Percentiles rank a stretch among this genome's conserved stretches.
Conservation (phyloP, 1,140 invertebrate species). For the Drosophila ambigua region DNA sequence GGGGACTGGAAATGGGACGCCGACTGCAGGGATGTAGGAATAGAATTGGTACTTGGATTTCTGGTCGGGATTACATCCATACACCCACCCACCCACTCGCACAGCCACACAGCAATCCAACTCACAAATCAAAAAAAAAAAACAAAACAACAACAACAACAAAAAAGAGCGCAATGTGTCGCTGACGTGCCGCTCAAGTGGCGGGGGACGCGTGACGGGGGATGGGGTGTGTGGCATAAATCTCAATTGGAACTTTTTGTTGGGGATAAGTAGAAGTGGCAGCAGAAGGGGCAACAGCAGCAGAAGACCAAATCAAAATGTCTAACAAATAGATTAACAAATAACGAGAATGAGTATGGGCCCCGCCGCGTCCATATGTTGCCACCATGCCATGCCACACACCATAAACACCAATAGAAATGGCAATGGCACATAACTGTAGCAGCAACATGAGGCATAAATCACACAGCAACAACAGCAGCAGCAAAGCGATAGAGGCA, state of each 20-base stretch:
- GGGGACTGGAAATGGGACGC: neutral
- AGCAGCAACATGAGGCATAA: slow-evolving; percentile 54
- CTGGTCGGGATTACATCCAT: slow-evolving; percentile 1
- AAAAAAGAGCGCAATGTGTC: slow-evolving; percentile 53
- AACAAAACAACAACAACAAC: neutral
- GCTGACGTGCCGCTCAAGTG: slow-evolving; percentile 38
- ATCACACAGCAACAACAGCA: slow-evolving; percentile 57
- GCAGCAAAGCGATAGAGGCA: slow-evolving; percentile 25
- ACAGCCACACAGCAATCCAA: neutral
- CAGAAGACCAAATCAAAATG: slow-evolving; percentile 44
- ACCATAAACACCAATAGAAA: slow-evolving; percentile 54
- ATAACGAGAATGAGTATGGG: slow-evolving; percentile 62
- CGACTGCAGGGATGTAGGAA: neutral
- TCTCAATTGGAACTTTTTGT: slow-evolving; percentile 54
- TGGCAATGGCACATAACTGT: slow-evolving; percentile 39
- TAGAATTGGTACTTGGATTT: neutral
- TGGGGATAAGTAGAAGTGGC: no score
- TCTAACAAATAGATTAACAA: slow-evolving; percentile 78
- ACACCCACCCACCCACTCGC: neutral
- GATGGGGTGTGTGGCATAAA: slow-evolving; percentile 48
- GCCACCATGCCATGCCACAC: slow-evolving; percentile 53
- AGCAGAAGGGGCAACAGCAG: slow-evolving; percentile 5
- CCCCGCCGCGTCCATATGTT: slow-evolving; percentile 63
- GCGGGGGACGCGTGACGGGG: neutral
- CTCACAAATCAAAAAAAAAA: slow-evolving; percentile 46